Evolutionary conservation across 2,797 vertebrate species (phyloP), one percentile per base, ranked within the genome.

Genomic region (Kryptolebias ocellatus): DNA sequence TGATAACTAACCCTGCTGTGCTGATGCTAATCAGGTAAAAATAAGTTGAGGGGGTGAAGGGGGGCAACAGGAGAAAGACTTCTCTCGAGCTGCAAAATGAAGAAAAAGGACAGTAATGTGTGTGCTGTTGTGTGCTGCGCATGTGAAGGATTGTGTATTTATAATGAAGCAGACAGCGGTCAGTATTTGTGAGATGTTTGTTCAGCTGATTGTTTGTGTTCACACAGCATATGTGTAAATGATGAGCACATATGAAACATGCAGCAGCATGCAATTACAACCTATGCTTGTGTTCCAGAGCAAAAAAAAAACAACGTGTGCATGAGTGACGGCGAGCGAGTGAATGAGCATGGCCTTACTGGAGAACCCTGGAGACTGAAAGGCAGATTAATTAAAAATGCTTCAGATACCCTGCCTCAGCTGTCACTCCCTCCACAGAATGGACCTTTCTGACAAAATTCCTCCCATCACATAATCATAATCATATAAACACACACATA

Each of bases 331-430:
- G 79, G 44, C 28, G 2, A 47, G 60, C 6, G 10, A 71, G 67
- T 58, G 70, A 72, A 67, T 67, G 71, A 76, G 72, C 53, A 27
- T 64, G 65, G 72, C 51, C 56, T 60, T 52, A 75, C 51, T 83
- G 74, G 60, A 74, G 60, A 67, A 62, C 53, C 44, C 65, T 42
- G 76, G 71, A 81, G 67, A 78, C 67, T 81, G 78, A 85, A 59
- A 77, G 79, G 76, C 77, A 89, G 77, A 85, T 88, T 87, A 83
- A 90, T 88, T 88, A 85, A 87, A 85, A 83, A 86, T 67, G 68
- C 67, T 70, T 86, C 70, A 78, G 80, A 84, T 78, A 70, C 58
- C 20, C 72, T 42, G 70, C 5, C 67, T 57, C 63, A 49, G 62
- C 70, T 42, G 2, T 83, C 74, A 67, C 47, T 77, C 67, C 46